Conservation (phyloP, 2,113 vertebrate species). For the Cavia porcellus region DNA sequence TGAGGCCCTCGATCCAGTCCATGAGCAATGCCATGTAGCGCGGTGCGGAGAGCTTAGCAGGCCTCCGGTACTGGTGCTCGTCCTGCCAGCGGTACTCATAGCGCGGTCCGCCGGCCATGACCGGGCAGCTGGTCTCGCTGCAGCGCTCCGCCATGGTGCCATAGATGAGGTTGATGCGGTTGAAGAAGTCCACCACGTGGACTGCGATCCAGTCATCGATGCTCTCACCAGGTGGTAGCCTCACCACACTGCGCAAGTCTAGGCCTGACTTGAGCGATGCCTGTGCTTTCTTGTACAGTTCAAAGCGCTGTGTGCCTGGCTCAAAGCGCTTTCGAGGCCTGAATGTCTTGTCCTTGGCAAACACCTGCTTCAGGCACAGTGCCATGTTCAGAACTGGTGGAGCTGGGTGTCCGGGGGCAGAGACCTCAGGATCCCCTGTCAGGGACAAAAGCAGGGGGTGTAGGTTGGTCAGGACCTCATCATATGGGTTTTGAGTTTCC, state of each 20-base stretch:
- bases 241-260: constrained; percentile 96
- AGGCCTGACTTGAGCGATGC: constrained; percentile 97
- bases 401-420: neutral
- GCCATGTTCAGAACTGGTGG: constrained; percentile 89
- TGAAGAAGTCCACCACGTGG: constrained; percentile 99
- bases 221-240: constrained; percentile 94
- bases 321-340: constrained; percentile 96
- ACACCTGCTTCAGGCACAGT: constrained; percentile 97
- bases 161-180: constrained; percentile 98
- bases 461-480: neutral
- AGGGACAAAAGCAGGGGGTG: neutral
- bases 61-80: constrained; percentile 94
- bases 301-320: constrained; percentile 96
- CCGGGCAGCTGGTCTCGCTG: constrained; percentile 94
- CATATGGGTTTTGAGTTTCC: constrained; percentile 26
- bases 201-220: constrained; percentile 98
- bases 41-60: constrained; percentile 95
- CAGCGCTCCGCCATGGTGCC: constrained; percentile 98
- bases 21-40: constrained; percentile 98
- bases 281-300: constrained; percentile 98
- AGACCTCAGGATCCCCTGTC: constrained; percentile 28
- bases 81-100: constrained; percentile 99
- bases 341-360: constrained; percentile 98
- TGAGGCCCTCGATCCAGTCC: constrained; percentile 98
- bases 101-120: constrained; percentile 96